Conservation (phyloP, 2,797 vertebrate genomes). For the Tokudaia muenninki region DNA sequence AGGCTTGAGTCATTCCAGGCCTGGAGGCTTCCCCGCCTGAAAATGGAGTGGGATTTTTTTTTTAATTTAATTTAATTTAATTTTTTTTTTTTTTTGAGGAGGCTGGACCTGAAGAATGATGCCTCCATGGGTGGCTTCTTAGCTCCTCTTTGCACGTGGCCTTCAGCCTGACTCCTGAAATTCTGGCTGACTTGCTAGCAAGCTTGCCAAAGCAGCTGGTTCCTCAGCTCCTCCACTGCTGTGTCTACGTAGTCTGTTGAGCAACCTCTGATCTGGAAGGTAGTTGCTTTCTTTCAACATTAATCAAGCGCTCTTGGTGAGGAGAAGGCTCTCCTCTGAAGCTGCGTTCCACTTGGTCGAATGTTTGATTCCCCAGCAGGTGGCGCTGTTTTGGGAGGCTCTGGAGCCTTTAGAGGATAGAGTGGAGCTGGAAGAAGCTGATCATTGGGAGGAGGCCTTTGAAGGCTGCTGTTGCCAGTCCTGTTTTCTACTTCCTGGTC, state of each 20-base stretch:
- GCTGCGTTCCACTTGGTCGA: not conserved
- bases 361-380: not conserved
- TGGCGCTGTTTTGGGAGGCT: not conserved
- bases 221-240: not conserved
- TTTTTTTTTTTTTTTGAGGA: slow-evolving; percentile 11
- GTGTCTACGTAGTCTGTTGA: not conserved
- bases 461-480: not conserved
- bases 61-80: not conserved
- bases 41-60: slow-evolving; percentile 60
- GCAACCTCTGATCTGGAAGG: slow-evolving; percentile 37
- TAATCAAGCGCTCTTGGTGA: slow-evolving; percentile 34
- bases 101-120: slow-evolving; percentile 46
- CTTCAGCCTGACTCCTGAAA: slow-evolving; percentile 39
- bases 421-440: not conserved
- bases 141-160: slow-evolving; percentile 50
- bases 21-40: slow-evolving; percentile 24
- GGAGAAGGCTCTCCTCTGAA: no score
- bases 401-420: not conserved
- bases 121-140: slow-evolving; percentile 72
- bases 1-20: slow-evolving; percentile 51
- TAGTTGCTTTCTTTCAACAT: slow-evolving; percentile 40
- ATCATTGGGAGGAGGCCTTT: not conserved
- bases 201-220: not conserved
- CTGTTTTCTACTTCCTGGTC: not conserved
- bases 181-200: slow-evolving; percentile 2